Base-by-base conservation (phyloP, 1,140 invertebrate species). In the Sinonovacula constricta region DNA sequence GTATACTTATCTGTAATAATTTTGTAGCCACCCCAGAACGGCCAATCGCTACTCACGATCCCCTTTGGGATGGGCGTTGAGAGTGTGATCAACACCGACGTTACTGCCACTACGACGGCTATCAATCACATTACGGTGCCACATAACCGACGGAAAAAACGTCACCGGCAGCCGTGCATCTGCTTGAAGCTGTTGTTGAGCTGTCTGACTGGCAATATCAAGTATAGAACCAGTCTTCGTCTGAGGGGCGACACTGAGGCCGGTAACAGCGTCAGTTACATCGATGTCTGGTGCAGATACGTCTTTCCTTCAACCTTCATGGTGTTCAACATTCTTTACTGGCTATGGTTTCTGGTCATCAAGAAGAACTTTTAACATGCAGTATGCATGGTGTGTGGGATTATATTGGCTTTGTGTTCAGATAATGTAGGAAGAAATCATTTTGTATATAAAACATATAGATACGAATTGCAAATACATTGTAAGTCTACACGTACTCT, bases 261-360 rank as follows among this genome's bases (percentile, higher is more conserved):
- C 0, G 82, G 84, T n/a, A 89, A 89, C 66, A 88, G 87, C 69
- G 87, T 89, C 22, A 91, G 91, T 74, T 88, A 90, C 85, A 92
- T 93, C 51, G 93, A 94, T 81, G 91, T 92, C 18, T 88, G 91
- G 60, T 86, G 92, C 14, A 84, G 93, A 18, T 87, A 91, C 49
- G 74, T 92, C 15, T 93, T 93, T 83, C 93, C 93, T 0, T 70
- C 90, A 14, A 88, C 89, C 0, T 93, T 93, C 82, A 81, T 88
- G 54, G 68, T 92, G 3, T 86, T 93, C 54, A 93, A 92, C 82
- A 80, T 91, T n/a, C 85, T 91, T 56, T 93, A 93, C 83, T 93
- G 93, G 93, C 81, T 89, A n/a, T 83, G 90, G 15, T 93, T 91
- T 79, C 77, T 88, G 65, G 60, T 67, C 30, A 66, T 76, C 4